Conservation (phyloP, 2,888 invertebrate genomes). For the Peribatodes rhomboidaria region DNA sequence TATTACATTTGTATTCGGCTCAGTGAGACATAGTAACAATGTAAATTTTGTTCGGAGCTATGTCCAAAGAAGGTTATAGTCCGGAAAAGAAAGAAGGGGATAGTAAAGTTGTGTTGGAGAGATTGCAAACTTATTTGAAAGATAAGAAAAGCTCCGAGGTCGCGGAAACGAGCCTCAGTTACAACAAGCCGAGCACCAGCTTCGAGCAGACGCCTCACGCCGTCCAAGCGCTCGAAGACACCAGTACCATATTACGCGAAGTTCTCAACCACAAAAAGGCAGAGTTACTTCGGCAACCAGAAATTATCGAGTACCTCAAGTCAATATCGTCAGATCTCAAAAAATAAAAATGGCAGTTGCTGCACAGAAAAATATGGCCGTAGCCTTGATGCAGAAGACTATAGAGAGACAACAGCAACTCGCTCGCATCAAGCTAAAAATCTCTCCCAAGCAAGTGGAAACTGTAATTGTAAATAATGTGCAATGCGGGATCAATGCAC, state of each 20-base stretch:
- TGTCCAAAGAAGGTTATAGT: constrained; percentile 85
- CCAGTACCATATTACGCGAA: constrained; percentile 76
- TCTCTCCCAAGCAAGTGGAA: constrained; percentile 79
- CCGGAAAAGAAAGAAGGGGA: constrained; percentile 82
- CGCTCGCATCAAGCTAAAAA: constrained; percentile 73
- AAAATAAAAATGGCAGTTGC: constrained; percentile 77
- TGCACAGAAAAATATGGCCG: constrained; percentile 74
- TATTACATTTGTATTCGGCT: background rate
- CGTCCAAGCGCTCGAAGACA: constrained; percentile 67
- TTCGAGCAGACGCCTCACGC: constrained; percentile 66
- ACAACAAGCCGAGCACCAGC: constrained; percentile 77
- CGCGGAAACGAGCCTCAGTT: constrained; percentile 63
- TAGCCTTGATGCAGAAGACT: constrained; percentile 78
- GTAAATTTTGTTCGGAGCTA: constrained; percentile 61
- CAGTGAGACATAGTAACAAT: constrained; percentile 41
- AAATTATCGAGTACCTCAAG: constrained; percentile 77
- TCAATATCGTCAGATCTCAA: constrained; percentile 75
- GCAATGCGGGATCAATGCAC: constrained; percentile 67
- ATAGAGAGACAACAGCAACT: constrained; percentile 73
- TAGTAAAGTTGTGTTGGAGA: constrained; percentile 81
- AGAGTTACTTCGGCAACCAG: constrained; percentile 79
- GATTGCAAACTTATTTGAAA: constrained; percentile 80
- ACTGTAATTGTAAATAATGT: constrained; percentile 73
- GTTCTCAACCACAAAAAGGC: constrained; percentile 82
- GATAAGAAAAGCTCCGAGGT: constrained; percentile 77